Evolutionary conservation across 1,140 invertebrate species (phyloP), one percentile per base, ranked within the genome.

Genomic region (Procambarus virginalis): DNA sequence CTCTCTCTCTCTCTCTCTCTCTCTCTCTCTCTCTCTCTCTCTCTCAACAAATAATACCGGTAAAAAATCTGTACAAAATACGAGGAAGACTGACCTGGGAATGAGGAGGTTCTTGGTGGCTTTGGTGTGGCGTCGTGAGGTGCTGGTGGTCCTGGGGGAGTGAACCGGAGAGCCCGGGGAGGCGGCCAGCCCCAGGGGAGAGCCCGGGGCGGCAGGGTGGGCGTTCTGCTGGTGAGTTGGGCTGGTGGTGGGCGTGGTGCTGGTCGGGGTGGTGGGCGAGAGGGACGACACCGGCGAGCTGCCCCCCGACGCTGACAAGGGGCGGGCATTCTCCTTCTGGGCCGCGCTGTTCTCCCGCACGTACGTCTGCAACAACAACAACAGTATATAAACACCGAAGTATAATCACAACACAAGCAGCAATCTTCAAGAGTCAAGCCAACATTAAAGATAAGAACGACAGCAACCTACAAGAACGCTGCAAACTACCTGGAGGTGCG

Each of bases 41-140:
- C n/a, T n/a, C n/a, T n/a, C n/a, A n/a, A n/a, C n/a, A n/a, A n/a
- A n/a, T n/a, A n/a, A n/a, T n/a, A n/a, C 34, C 34, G 34, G 34
- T 34, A 34, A 34, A 34, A 34, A 34, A 34, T 34, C 34, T 34
- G 34, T 34, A 34, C 34, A 34, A 34, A 34, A 34, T 34, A 12
- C 1, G 55, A 8, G 12, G 55, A 8, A 58, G 17, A 68, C 81
- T 78, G 6, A 89, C 87, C 87, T 89, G 80, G 87, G 87, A 84
- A 89, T 89, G 22, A 89, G 87, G 87, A 89, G 87, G 87, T 89
- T 89, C 81, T 89, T 89, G 55, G 87, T 78, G 34, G 87, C n/a
- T 68, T 89, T 89, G 17, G 80, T 83, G 87, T 89, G 87, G 4
- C 87, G 80, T 22, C 87, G 80, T 4, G 84, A 45, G 45, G 87